A percentile compares a stretch with the other conserved stretches of the same genome.
These are phyloP conservation scores for Cochlearius cochlearius DNA, from an alignment of 2,113 vertebrate genomes.

Conservation along the genomic window DNA sequence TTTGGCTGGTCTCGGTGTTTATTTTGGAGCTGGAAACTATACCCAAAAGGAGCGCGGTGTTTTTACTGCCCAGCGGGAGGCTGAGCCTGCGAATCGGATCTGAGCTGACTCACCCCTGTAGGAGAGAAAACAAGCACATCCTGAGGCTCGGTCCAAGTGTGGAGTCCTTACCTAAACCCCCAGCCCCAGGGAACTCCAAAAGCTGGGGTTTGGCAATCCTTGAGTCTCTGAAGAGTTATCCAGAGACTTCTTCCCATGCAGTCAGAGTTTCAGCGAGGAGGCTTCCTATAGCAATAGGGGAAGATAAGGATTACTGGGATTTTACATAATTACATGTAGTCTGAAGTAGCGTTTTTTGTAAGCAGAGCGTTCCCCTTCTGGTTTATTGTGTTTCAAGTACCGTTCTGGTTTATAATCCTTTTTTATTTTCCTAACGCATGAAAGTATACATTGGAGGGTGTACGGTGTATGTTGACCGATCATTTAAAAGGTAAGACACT, in stretches of 20 bases:
- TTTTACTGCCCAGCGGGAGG: constrained; percentile 48
- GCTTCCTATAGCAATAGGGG: not conserved
- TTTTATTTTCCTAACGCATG: not conserved
- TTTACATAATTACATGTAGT: not conserved
- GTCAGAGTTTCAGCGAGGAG: not conserved
- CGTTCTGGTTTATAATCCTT: not conserved
- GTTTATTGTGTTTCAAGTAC: not conserved
- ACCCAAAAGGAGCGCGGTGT: constrained; percentile 38
- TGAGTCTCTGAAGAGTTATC: not conserved
- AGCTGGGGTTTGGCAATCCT: not conserved
- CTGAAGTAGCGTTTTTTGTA: not conserved
- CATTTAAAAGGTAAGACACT: not conserved
- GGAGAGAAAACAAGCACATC: constrained; percentile 66
- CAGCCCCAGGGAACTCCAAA: constrained; percentile 12
- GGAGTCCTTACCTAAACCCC: constrained; percentile 52
- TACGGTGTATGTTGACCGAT: not conserved
- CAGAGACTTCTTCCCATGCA: constrained; percentile 6
- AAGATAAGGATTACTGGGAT: not conserved
- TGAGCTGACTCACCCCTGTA: constrained; percentile 58
- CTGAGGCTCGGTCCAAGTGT: constrained; percentile 25
- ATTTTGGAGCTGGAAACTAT: constrained; percentile 50
- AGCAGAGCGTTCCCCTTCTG: not conserved
- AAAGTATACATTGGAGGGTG: not conserved
- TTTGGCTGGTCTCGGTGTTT: constrained; percentile 44
- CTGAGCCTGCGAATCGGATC: constrained; percentile 40